These are phyloP conservation scores for Corythaixoides concolor DNA, from an alignment of 2,113 vertebrate species.

Conservation along the genomic window DNA sequence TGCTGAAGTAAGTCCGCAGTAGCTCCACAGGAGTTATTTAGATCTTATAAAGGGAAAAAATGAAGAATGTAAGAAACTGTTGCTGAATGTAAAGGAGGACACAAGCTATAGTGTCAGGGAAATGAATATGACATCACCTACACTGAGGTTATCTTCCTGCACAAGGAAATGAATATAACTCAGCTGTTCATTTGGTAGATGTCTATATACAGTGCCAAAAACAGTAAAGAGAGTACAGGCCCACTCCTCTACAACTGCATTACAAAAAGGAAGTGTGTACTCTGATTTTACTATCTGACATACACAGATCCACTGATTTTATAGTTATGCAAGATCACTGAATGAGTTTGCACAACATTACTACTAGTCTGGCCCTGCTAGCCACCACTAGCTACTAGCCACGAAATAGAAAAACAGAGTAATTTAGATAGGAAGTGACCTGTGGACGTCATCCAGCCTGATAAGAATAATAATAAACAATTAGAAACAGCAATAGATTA, in stretches of 20 bases:
- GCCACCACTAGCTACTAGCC: rapidly evolving
- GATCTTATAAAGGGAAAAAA: not conserved
- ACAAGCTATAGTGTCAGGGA: not conserved
- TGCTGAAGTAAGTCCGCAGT: not conserved
- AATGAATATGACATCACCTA: not conserved
- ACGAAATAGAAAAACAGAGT: not conserved
- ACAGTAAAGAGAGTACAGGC: not conserved
- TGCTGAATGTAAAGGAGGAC: not conserved
- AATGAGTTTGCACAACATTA: not conserved
- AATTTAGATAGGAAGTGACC: not conserved
- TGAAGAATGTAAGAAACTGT: not conserved
- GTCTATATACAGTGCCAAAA: rapidly evolving
- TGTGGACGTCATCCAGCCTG: not conserved
- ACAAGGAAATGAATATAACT: not conserved
- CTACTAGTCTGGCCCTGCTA: not conserved
- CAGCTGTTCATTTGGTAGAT: not conserved
- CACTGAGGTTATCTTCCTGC: not conserved
- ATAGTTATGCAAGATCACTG: not conserved
- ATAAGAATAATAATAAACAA: not conserved
- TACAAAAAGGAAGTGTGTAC: not conserved
- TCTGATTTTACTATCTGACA: not conserved
- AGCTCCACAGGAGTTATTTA: not conserved
- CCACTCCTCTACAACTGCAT: rapidly evolving
- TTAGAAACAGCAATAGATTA: not conserved
- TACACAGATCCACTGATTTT: not conserved